phyloP scores from a whole-genome alignment of 2,113 vertebrate genomes.

The Perccottus glenii region DNA sequence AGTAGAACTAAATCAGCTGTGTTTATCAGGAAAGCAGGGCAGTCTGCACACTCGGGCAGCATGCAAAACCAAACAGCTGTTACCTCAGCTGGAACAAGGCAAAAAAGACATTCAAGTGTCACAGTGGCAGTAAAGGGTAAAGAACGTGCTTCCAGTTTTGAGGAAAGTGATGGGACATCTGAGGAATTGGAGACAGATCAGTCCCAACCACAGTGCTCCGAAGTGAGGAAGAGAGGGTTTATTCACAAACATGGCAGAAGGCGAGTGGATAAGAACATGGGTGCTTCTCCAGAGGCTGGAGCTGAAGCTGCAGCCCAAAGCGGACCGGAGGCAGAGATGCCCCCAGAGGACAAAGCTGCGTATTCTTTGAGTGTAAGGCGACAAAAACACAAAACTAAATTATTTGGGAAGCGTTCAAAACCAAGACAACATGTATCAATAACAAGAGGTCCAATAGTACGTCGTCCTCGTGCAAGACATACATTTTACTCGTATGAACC shows the following conservation, averaged over 20 bases:
- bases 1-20: conserved; percentile 16
- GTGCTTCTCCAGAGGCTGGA: conserved; percentile 56
- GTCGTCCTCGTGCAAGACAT: conserved; percentile 17
- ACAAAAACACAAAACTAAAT: conserved; percentile 39
- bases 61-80: conserved; percentile 28
- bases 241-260: conserved; percentile 49
- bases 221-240: conserved; percentile 19
- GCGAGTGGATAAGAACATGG: conserved; percentile 38
- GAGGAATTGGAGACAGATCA: conserved; percentile 24
- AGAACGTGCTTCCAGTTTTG: conserved; percentile 38
- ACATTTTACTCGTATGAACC: conserved; percentile 60
- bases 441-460: not conserved
- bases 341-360: conserved; percentile 42
- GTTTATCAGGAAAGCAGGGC: conserved; percentile 14
- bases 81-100: conserved; percentile 49
- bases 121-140: conserved; percentile 36
- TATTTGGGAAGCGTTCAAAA: conserved; percentile 39
- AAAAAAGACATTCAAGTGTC: conserved; percentile 40
- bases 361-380: conserved; percentile 2
- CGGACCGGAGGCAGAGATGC: conserved; percentile 49
- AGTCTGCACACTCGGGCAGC: conserved; percentile 7
- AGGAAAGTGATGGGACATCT: conserved; percentile 35
- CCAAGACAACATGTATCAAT: conserved; percentile 34
- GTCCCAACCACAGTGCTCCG: conserved; percentile 21
- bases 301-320: conserved; percentile 52